Evolutionary conservation across 2,113 vertebrate species (phyloP).

Genomic region (Chaenocephalus aceratus): DNA sequence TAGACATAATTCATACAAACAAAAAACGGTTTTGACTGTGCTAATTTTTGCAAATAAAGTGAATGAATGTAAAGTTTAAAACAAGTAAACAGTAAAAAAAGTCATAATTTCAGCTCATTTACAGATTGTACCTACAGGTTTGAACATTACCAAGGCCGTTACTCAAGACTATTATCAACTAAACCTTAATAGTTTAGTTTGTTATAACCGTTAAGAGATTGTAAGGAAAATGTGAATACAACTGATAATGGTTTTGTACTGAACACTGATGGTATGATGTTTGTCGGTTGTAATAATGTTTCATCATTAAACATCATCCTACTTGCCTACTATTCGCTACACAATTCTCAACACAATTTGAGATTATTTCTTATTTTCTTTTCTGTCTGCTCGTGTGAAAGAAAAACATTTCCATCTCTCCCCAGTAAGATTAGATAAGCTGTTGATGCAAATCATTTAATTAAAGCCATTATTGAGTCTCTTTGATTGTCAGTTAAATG

Average conservation of each 20-base stretch:
- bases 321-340: too few relatives aligned
- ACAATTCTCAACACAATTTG: too few relatives aligned
- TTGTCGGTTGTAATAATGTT: too few relatives aligned
- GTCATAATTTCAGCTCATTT: not conserved
- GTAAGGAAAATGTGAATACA: not conserved
- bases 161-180: not conserved
- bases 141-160: not conserved
- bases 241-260: too few relatives aligned
- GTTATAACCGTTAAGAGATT: not conserved
- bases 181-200: not conserved
- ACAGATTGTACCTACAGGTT: not conserved
- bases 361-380: too few relatives aligned
- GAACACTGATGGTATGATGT: too few relatives aligned
- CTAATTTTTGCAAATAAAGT: too few relatives aligned
- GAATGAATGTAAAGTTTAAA: too few relatives aligned
- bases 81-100: too few relatives aligned
- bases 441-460: conserved; percentile 7
- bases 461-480: not conserved
- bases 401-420: not conserved
- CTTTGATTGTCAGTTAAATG: conserved; percentile 7
- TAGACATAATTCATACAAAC: too few relatives aligned
- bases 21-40: too few relatives aligned
- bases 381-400: not conserved
- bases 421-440: not conserved
- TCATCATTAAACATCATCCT: too few relatives aligned